Base-by-base conservation (phyloP, 2,113 vertebrate genomes). In the Porphyrio hochstetteri region DNA sequence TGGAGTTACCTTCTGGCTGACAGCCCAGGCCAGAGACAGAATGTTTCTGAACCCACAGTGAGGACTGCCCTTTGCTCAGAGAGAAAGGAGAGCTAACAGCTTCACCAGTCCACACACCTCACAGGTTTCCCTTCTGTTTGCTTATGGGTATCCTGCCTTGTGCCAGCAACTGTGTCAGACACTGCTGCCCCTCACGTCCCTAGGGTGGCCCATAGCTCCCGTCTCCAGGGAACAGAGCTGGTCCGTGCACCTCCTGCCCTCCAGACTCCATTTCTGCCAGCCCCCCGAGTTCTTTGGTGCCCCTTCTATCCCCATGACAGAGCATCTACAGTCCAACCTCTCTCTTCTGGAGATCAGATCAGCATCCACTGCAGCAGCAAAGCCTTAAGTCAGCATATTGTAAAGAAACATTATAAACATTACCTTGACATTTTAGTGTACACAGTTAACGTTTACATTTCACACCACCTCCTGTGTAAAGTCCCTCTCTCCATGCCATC, bases 401-500 rank as follows among this genome's bases (percentile, higher is more conserved):
- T 79, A 90, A 95, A 88, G 70, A 81, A 83, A 86, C 44, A 57
- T 82, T 72, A 68, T 46, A 83, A 93, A 85, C 48, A 53, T 56
- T 28, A 48, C 80, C 57, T 78, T 84, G 88, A 82, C 71, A 29
- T 82, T 92, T 90, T 13, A 88, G 68, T 59, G 80, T 78, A 84
- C 86, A 77, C 60, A 90, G 82, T 74, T 89, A 93, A 96, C 71
- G 65, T 94, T 93, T 80, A 93, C 59, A 92, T 85, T 88, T 95
- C 90, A 92, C 65, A 92, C 84, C 74, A 76, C 25, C 61, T 87
- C 52, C 72, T 65, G 18, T n/a, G 61, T 69, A 61, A 96, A 88
- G 80, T 48, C 50, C 31, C 33, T 64, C 60, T 83, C 48, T 63
- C 56, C 10, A 14, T 17, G 52, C 52, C 77, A 86, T 78, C 72